Conservation (phyloP, 2,113 vertebrate species). For the Athene cunicularia region DNA sequence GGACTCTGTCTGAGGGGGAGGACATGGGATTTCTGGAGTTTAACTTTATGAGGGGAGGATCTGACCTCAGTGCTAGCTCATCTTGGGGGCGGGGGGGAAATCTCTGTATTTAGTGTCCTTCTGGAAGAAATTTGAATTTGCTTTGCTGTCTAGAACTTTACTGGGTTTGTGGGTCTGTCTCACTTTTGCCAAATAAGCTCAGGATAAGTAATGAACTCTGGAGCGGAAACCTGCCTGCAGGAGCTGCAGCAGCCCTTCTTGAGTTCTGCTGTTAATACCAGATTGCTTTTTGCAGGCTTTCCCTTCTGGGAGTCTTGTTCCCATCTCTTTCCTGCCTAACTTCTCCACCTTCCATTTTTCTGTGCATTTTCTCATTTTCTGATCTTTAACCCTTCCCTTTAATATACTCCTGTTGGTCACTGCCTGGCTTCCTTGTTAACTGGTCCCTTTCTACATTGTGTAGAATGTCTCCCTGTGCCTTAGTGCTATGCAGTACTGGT, state of each 20-base stretch:
- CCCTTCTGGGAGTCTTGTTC: background rate
- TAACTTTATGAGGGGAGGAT: background rate
- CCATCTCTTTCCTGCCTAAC: background rate
- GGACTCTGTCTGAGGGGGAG: background rate
- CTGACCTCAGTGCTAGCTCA: background rate
- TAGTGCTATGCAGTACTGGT: background rate
- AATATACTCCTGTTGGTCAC: background rate
- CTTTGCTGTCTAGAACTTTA: background rate
- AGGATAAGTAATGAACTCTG: background rate
- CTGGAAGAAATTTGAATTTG: background rate
- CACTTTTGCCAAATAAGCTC: background rate
- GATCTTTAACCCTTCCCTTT: background rate
- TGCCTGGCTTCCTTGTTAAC: background rate
- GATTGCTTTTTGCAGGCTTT: background rate
- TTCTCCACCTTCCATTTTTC: background rate
- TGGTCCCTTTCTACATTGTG: background rate
- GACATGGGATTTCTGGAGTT: background rate
- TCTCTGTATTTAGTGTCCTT: background rate
- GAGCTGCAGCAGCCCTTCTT: background rate
- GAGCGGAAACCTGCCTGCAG: background rate
- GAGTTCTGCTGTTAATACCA: background rate
- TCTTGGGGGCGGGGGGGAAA: background rate
- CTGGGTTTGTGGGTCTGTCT: background rate
- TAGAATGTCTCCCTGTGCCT: background rate
- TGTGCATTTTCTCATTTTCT: background rate